Base-by-base conservation (phyloP, 2,888 invertebrate species). In the Cactoblastis cactorum region DNA sequence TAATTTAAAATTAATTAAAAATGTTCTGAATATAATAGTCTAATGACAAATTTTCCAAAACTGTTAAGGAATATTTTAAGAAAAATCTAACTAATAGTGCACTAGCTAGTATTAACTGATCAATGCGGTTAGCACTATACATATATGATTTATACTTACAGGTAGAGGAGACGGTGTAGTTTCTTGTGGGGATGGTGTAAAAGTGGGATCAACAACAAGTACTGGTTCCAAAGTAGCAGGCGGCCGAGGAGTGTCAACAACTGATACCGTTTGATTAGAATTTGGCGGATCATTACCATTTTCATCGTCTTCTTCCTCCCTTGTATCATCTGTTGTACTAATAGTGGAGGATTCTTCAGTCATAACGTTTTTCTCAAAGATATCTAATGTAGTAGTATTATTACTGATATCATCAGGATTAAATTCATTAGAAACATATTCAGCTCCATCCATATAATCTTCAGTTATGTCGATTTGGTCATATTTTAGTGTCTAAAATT, bases 91-190 rank as follows among this genome's bases (percentile, higher is more conserved):
- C n/a, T n/a, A n/a, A n/a, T n/a, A n/a, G n/a, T n/a, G n/a, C n/a
- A n/a, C n/a, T n/a, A n/a, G n/a, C n/a, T n/a, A 22, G 5, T 22
- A 22, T 22, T 22, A 22, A 5, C 5, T 4, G 22, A 5, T 22
- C 5, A 22, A 4, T 22, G 22, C 3, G 22, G 22, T 22, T 22
- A 22, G n/a, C n/a, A 24, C 24, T 4, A 11, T 32, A 32, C 2
- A 32, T 14, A 15, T 3, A 34, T 35, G 34, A 15, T 12, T 34
- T 34, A 35, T 43, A 48, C 46, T 51, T 22, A 57, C 53, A 18
- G 47, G 35, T 34, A 47, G 24, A 11, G 37, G n/a, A 1, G 55
- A 28, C 17, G 28, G 9, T 8, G 17, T 15, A 12, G 17, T 37
- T 17, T 37, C 37, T 17, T 37, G 17, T 4, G 37, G 37, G 11